Base-by-base conservation (phyloP, 2,797 vertebrate species). In the Pseudochirops corinnae region DNA sequence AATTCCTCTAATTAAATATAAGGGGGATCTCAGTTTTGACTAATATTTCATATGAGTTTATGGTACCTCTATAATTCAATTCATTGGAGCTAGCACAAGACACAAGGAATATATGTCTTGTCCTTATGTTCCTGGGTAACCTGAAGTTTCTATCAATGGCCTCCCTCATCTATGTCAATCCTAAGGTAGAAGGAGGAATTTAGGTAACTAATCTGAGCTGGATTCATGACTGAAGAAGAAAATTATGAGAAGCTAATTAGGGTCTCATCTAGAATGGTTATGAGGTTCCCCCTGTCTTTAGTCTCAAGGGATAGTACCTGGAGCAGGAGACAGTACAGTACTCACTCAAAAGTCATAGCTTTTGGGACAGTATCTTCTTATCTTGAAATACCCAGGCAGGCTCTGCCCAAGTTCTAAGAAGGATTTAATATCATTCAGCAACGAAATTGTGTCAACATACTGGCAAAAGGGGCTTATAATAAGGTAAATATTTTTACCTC, bases 331-430 rank as follows among this genome's bases (percentile, higher is more conserved):
- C n/a, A 82, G n/a, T 82, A 24, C 18, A 10, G 74, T 46, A 46
- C 7, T 82, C 67, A 39, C 39, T 82, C 39, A 82, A 46, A n/a
- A 46, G 39, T 82, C 21, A 82, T 21, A 82, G 18, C 18, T 82
- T 31, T 31, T 3, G 74, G 39, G 74, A n/a, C 7, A 82, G n/a
- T 18, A 24, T 29, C 58, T 94, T 33, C 39, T 93, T 52, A 90
- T 52, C 33, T 94, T 60, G 90, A 74, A 67, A 96, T 92, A 67
- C 91, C 16, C 94, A 92, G 62, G 46, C n/a, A 67, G 24, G 50
- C 33, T 50, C 11, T 91, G 50, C n/a, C 50, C 91, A 74, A 58
- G 95, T 55, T 94, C 7, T 90, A 33, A 52, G 53, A 39, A 57
- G 29, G 56, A 95, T 57, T 33, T 90, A 55, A 50, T 33, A 12